These are phyloP conservation scores for Saccostrea cuccullata DNA, from an alignment of 1,140 invertebrate species.

Conservation along the genomic window DNA sequence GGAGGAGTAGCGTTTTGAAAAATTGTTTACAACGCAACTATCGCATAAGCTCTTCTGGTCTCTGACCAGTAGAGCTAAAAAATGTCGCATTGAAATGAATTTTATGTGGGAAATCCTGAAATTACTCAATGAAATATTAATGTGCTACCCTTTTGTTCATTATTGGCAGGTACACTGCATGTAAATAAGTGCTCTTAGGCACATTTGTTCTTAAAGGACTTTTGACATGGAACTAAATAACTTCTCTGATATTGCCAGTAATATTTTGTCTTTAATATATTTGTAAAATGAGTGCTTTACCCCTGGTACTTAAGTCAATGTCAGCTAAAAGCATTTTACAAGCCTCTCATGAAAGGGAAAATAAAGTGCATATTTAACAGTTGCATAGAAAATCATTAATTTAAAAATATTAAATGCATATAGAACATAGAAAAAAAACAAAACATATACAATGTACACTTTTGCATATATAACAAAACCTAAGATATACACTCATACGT, in stretches of 20 bases:
- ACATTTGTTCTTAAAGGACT: not conserved
- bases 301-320: too few species aligned
- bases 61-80: too few species aligned
- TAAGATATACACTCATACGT: not conserved
- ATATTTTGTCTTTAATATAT: not conserved
- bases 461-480: not conserved
- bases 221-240: not conserved
- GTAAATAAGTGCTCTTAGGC: not conserved
- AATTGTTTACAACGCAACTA: too few species aligned
- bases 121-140: too few species aligned
- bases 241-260: not conserved
- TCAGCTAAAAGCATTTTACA: not conserved
- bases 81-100: not conserved
- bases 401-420: not conserved
- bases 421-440: not conserved
- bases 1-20: too few species aligned
- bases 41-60: too few species aligned
- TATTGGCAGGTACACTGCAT: too few species aligned
- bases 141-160: too few species aligned
- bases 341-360: not conserved
- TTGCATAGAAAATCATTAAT: not conserved
- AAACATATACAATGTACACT: not conserved
- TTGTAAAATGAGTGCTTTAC: too few species aligned
- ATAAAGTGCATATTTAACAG: conserved; percentile 23
- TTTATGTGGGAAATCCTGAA: too few species aligned